These are phyloP conservation scores for Macrosteles quadrilineatus DNA, from an alignment of 1,140 invertebrate genomes.

Conservation along the genomic window DNA sequence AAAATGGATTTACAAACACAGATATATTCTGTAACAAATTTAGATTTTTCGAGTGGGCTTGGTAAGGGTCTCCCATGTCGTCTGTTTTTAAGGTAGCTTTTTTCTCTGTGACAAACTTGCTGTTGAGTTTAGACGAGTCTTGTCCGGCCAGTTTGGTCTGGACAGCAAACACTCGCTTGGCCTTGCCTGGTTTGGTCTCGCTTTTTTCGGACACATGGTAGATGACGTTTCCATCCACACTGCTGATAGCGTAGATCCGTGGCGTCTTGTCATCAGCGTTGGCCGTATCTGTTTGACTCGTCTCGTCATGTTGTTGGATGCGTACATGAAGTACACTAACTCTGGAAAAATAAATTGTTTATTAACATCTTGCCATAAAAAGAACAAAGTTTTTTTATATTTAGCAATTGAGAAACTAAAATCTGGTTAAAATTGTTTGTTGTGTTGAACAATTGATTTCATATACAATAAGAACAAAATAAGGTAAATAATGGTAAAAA, in stretches of 20 bases:
- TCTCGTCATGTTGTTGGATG: conserved; percentile 29
- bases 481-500: too few species aligned
- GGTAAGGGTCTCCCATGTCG: conserved; percentile 35
- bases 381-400: too few species aligned
- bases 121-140: conserved; percentile 47
- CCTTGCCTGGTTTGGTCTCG: conserved; percentile 23
- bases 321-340: conserved; percentile 79
- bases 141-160: conserved; percentile 51
- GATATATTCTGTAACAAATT: conserved; percentile 54
- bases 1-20: conserved; percentile 60
- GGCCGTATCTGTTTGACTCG: neutral
- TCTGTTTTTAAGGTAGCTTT: conserved; percentile 57
- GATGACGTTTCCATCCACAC: conserved; percentile 81
- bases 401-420: too few species aligned
- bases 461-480: too few species aligned
- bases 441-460: too few species aligned
- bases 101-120: conserved; percentile 54
- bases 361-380: too few species aligned
- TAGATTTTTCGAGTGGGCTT: conserved; percentile 52
- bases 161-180: conserved; percentile 51
- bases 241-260: conserved; percentile 84
- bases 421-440: too few species aligned
- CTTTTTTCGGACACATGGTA: conserved; percentile 64
- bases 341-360: too few species aligned
- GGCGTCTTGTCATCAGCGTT: conserved; percentile 51